These are phyloP conservation scores for Apostichopus leukothele DNA, from an alignment of 53 echinoderm and acorn worm genomes.

Conservation along the genomic window DNA sequence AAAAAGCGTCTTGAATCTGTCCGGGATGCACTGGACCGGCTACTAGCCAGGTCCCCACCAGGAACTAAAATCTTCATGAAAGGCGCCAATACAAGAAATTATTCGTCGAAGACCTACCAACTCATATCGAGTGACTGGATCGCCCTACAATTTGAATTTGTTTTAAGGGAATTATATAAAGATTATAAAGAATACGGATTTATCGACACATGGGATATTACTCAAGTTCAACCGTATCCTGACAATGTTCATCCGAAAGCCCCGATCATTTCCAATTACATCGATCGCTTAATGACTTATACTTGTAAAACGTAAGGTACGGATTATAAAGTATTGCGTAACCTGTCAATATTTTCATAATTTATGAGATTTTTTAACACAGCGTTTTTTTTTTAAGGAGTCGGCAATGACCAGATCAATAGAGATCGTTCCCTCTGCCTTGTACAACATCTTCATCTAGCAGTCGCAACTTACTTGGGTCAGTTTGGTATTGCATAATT, in stretches of 20 bases:
- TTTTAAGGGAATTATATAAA: background rate
- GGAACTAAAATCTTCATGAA: constrained; percentile 4
- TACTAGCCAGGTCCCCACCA: background rate
- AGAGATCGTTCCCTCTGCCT: too few species aligned
- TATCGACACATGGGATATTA: constrained; percentile 35
- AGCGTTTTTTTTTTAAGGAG: too few species aligned
- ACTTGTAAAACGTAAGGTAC: constrained; percentile 1
- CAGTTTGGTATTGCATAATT: too few species aligned
- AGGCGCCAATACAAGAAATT: constrained; percentile 14
- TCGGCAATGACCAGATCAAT: too few species aligned
- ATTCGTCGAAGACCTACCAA: background rate
- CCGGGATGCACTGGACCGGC: background rate
- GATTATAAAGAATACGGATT: background rate
- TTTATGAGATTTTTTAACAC: too few species aligned
- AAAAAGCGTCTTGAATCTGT: background rate
- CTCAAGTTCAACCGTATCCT: background rate
- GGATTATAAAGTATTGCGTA: too few species aligned
- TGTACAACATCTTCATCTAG: too few species aligned
- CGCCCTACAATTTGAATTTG: background rate
- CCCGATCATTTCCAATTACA: background rate
- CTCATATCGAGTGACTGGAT: constrained; percentile 23
- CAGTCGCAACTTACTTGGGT: too few species aligned
- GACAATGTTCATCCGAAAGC: constrained; percentile 16
- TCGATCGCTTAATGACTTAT: constrained; percentile 8
- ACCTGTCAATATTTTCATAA: too few species aligned